Base-by-base conservation (phyloP, 2,797 vertebrate genomes). In the Bucorvus abyssinicus region DNA sequence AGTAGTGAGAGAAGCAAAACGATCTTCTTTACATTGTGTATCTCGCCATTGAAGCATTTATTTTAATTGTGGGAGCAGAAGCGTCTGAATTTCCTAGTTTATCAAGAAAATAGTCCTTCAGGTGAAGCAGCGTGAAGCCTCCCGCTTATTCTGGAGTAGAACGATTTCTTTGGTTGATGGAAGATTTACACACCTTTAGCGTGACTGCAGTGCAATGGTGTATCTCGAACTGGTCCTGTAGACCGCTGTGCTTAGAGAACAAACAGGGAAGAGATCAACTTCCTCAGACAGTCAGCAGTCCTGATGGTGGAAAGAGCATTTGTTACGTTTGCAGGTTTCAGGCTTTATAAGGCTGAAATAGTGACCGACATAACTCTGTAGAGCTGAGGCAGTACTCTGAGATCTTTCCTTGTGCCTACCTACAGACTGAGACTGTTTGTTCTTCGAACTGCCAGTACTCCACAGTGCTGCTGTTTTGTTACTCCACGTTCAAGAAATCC, bases 111-210 rank as follows among this genome's bases (percentile, higher is more conserved):
- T 10, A 14, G n/a, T 75, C 17, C 13, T 47, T 73, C 26, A 34
- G 55, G 32, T 61, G 70, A 61, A 78, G 42, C 50, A n/a, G 5
- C 1, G 0, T 38, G 69, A 50, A 73, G 64, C 24, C 60, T 78
- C 30, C 32, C 0, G 4, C 73, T 63, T 0, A 0, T 63, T 76
- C 9, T 61, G 53, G 38, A n/a, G 21, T 8, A 21, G 34, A 63
- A 27, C 17, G 22, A 11, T 69, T 69, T 55, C 50, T 29, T n/a
- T 71, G 55, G 10, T 12, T n/a, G 55, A 7, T 12, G 18, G 50
- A 40, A 65, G 76, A 34, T 82, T 44, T 73, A 15, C 1, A 1
- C 19, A 9, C 14, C 14, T 47, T 50, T 29, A 52, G 18, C 0
- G 0, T 36, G 49, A 22, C 73, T 83, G 53, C n/a, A 7, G 12